Conservation (phyloP, 2,113 vertebrate genomes). For the Genyomyrus donnyi region DNA sequence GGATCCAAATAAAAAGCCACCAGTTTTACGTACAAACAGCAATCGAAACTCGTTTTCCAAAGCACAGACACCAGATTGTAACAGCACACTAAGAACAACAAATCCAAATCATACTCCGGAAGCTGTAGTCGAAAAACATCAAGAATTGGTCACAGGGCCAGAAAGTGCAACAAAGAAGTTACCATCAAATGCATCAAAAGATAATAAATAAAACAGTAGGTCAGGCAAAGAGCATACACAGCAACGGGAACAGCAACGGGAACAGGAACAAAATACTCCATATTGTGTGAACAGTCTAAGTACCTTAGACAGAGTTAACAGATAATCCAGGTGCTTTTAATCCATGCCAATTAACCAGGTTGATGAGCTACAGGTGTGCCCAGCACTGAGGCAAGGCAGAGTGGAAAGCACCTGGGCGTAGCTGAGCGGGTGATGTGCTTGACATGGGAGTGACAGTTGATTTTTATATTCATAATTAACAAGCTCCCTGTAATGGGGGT, state of each 20-base stretch:
- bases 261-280: not conserved
- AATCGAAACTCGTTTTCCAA: too few species aligned
- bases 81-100: too few species aligned
- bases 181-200: not conserved
- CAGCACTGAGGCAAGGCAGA: not conserved
- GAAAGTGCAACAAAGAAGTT: not conserved
- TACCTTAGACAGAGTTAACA: not conserved
- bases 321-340: not conserved
- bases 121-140: not conserved
- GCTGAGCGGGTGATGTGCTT: not conserved
- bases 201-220: not conserved
- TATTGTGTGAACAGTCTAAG: not conserved
- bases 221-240: not conserved
- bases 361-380: not conserved
- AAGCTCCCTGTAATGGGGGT: not conserved
- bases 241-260: not conserved
- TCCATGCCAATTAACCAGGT: not conserved
- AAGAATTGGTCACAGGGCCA: not conserved
- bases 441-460: not conserved
- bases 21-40: too few species aligned
- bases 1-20: too few species aligned
- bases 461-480: not conserved
- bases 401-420: not conserved
- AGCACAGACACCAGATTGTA: too few species aligned
- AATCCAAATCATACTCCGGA: not conserved